phyloP scores from a whole-genome alignment of 2,888 invertebrate genomes.

The Agrochola lota region DNA sequence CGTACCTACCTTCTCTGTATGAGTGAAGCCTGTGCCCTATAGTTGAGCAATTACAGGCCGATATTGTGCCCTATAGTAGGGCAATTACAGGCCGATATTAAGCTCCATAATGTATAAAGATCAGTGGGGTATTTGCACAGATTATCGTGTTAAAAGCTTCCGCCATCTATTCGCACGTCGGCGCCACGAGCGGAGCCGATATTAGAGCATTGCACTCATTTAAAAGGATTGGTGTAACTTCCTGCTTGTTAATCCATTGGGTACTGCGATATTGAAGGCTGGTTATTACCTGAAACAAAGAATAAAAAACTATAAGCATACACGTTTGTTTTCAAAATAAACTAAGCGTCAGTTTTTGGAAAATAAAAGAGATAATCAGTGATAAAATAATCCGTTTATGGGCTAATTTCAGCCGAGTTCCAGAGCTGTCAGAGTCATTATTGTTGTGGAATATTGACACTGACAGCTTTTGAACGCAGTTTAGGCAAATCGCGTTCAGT shows the following conservation, averaged over 20 bases:
- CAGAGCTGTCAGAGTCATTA: too few species aligned
- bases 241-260: slow-evolving; percentile 13
- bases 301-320: slow-evolving; percentile 11
- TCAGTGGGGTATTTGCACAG: slow-evolving; percentile 37
- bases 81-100: slow-evolving; percentile 6
- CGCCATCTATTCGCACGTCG: slow-evolving; percentile 43
- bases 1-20: neutral
- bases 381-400: too few species aligned
- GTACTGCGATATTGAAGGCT: slow-evolving; percentile 16
- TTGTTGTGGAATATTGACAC: too few species aligned
- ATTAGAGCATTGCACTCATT: slow-evolving; percentile 36
- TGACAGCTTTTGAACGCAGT: too few species aligned
- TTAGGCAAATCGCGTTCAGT: too few species aligned
- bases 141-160: slow-evolving; percentile 59
- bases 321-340: neutral
- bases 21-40: neutral
- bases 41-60: neutral
- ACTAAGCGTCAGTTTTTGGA: neutral
- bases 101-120: slow-evolving; percentile 24
- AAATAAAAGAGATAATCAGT: neutral
- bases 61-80: neutral
- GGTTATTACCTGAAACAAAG: slow-evolving; percentile 79
- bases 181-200: slow-evolving; percentile 28
- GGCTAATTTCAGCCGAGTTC: too few species aligned
- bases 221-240: slow-evolving; percentile 37